Percentiles rank a stretch among this genome's conserved stretches.
These are phyloP conservation scores for Rhagoletis zephyria DNA, from an alignment of 1,140 invertebrate species.

Conservation along the genomic window DNA sequence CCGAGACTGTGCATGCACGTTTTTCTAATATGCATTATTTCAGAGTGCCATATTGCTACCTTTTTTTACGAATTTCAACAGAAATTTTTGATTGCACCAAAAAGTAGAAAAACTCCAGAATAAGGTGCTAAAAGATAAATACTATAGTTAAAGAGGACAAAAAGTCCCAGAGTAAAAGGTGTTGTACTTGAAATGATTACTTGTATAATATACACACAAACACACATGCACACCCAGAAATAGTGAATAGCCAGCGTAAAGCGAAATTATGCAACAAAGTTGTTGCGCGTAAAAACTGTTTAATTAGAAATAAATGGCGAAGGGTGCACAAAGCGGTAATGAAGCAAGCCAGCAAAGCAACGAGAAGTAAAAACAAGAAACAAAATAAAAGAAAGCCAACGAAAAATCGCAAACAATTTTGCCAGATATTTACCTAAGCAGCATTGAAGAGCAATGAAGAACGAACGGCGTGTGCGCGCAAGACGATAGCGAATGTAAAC, in stretches of 20 bases:
- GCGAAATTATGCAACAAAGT: slow-evolving; percentile 44
- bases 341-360: background rate
- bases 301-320: slow-evolving; percentile 50
- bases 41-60: background rate
- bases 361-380: background rate
- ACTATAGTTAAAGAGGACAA: background rate
- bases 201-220: background rate
- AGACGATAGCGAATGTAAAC: background rate
- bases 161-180: background rate
- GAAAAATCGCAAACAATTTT: background rate
- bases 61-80: background rate
- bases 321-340: background rate
- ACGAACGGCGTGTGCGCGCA: background rate
- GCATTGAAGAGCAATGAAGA: background rate
- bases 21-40: too few relatives aligned
- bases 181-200: background rate
- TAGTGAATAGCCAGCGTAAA: background rate
- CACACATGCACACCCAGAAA: background rate
- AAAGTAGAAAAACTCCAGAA: background rate
- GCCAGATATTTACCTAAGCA: background rate
- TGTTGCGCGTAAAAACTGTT: background rate
- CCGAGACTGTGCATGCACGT: too few relatives aligned
- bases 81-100: background rate
- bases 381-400: background rate
- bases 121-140: slow-evolving; percentile 2